Conservation (phyloP, 2,113 vertebrate species). For the Camelus dromedarius region DNA sequence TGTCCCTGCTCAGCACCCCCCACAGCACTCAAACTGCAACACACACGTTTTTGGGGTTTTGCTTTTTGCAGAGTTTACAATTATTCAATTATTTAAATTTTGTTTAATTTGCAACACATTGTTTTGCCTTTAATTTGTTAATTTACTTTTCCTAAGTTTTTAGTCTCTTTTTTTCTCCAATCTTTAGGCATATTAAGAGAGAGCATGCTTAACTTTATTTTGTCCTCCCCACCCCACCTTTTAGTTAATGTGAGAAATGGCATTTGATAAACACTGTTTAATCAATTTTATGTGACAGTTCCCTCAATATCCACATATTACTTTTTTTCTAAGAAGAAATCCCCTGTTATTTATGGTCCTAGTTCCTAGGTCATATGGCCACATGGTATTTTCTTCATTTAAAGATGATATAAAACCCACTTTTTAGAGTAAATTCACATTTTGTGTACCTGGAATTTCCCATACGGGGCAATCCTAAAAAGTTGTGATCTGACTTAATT, state of each 20-base stretch:
- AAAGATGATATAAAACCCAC: not conserved
- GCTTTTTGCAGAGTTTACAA: not conserved
- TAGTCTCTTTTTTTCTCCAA: not conserved
- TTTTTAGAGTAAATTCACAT: not conserved
- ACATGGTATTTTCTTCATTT: not conserved
- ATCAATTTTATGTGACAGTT: not conserved
- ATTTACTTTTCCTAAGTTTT: not conserved
- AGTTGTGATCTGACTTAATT: constrained; percentile 35
- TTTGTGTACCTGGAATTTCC: constrained; percentile 35
- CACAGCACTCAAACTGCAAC: not conserved
- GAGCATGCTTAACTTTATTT: not conserved
- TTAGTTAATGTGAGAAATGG: not conserved
- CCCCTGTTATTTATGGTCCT: not conserved
- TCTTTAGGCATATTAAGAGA: not conserved
- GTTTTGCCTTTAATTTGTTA: not conserved
- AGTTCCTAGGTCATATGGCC: not conserved
- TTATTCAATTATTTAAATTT: not conserved
- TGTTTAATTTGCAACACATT: not conserved
- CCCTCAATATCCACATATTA: not conserved
- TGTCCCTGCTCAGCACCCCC: not conserved
- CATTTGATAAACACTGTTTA: not conserved
- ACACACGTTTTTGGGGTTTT: not conserved
- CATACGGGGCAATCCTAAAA: not conserved
- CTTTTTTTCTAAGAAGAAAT: not conserved
- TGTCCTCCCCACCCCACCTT: not conserved